Percentiles rank a stretch among this genome's conserved stretches.
phyloP scores from a whole-genome alignment of 2,888 invertebrate genomes.

The Microchrysa polita region DNA sequence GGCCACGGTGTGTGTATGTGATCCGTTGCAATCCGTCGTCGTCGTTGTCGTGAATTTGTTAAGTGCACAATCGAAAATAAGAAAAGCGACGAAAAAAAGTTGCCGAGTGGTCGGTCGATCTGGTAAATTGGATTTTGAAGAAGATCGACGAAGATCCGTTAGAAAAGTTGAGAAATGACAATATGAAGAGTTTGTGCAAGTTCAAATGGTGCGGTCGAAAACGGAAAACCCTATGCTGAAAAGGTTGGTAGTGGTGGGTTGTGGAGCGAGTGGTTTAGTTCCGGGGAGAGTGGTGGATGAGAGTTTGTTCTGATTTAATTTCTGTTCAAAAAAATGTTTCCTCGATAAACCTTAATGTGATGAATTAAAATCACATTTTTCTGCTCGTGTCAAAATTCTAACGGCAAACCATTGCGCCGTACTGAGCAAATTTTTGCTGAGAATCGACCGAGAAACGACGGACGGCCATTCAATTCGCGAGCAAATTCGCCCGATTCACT shows the following conservation, averaged over 20 bases:
- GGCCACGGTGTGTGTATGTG: slow-evolving; percentile 31
- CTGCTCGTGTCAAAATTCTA: too few species aligned
- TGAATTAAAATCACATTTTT: too few species aligned
- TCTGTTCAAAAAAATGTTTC: slow-evolving; percentile 18
- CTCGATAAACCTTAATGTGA: too few species aligned
- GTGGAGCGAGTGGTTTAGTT: background rate
- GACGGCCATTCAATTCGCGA: too few species aligned
- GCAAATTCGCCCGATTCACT: too few species aligned
- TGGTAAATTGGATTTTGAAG: slow-evolving; percentile 26
- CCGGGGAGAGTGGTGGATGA: background rate
- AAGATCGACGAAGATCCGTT: slow-evolving; percentile 1
- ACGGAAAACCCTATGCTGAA: slow-evolving; percentile 10
- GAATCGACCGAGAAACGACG: too few species aligned
- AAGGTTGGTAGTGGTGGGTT: slow-evolving; percentile 24
- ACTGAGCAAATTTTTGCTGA: too few species aligned
- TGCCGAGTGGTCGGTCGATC: slow-evolving; percentile 4
- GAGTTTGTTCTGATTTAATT: background rate
- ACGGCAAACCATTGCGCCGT: too few species aligned
- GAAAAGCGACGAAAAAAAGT: slow-evolving; percentile 21
- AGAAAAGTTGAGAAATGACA: slow-evolving; percentile 23
- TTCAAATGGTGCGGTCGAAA: slow-evolving; percentile 17
- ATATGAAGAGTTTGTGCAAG: slow-evolving; percentile 32
- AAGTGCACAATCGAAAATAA: slow-evolving; percentile 41
- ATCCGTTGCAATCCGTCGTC: slow-evolving; percentile 33
- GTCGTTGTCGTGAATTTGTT: slow-evolving; percentile 8